phyloP scores from a whole-genome alignment of 92 coral and sea anemone species.

The Phenganax stokvisi region DNA sequence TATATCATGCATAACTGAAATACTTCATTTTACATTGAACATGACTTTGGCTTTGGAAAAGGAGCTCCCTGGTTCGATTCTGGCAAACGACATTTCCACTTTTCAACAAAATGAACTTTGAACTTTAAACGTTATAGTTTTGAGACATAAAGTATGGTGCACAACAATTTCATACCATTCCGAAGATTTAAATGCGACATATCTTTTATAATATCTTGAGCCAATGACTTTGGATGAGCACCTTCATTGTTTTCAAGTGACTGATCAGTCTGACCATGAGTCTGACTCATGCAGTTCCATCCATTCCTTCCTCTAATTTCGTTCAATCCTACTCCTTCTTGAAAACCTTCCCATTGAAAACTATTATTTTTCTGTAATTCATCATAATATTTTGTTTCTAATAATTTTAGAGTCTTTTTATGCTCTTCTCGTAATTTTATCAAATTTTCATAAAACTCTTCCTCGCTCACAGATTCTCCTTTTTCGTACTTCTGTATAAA shows the following conservation, averaged over 20 bases:
- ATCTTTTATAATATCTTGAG: slow-evolving; percentile 28
- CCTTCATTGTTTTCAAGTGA: not conserved
- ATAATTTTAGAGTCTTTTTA: slow-evolving; percentile 71
- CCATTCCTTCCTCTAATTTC: not conserved
- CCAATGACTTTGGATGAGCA: slow-evolving; percentile 19
- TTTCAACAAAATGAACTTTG: no score
- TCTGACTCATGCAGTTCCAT: not conserved
- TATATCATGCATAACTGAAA: no score
- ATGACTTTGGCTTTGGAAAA: no score
- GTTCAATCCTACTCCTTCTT: slow-evolving; percentile 17
- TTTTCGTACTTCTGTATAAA: slow-evolving; percentile 58
- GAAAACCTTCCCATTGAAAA: slow-evolving; percentile 39
- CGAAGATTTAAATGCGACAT: not conserved
- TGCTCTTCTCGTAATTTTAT: slow-evolving; percentile 75
- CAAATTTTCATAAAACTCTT: slow-evolving; percentile 72
- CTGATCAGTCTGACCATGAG: not conserved
- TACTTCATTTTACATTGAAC: no score
- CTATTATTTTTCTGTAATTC: slow-evolving; percentile 56
- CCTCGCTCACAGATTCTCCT: slow-evolving; percentile 68
- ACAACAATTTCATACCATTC: slow-evolving; percentile 1
- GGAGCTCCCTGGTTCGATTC: not conserved
- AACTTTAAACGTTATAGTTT: not conserved
- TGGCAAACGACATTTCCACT: no score
- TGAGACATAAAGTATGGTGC: not conserved
- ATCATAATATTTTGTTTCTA: slow-evolving; percentile 75